Percentiles rank a stretch among this genome's conserved stretches.
phyloP scores from a whole-genome alignment of 2,113 vertebrate species.

The Mastomys coucha region DNA sequence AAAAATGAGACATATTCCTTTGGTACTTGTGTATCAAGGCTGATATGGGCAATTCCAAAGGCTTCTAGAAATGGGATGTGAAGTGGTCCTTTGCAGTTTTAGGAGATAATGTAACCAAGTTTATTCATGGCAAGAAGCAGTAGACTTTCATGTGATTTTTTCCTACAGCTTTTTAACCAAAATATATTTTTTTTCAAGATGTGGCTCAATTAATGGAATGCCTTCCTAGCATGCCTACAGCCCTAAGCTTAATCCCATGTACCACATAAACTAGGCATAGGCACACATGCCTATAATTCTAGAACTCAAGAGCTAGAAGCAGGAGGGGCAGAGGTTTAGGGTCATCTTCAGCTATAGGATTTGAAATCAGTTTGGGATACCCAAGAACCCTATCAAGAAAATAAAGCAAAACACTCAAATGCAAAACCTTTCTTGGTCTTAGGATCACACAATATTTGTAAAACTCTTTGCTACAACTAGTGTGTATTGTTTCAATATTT shows the following conservation, averaged over 20 bases:
- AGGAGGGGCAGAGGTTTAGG: neutral
- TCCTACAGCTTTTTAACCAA: neutral
- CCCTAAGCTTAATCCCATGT: neutral
- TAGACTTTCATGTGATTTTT: neutral
- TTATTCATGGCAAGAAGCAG: neutral
- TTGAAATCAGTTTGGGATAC: neutral
- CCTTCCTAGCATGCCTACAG: neutral
- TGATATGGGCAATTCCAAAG: neutral
- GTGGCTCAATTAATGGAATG: neutral
- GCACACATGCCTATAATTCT: no score
- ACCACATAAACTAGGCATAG: neutral
- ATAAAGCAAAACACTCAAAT: neutral
- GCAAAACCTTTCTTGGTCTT: slow-evolving; percentile 4
- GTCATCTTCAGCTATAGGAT: neutral
- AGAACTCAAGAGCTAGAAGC: neutral
- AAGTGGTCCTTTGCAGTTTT: neutral
- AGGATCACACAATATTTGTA: neutral
- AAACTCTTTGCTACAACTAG: neutral
- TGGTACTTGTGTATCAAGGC: neutral
- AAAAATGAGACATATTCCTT: slow-evolving; percentile 16
- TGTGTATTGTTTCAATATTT: neutral
- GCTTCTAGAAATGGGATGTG: neutral
- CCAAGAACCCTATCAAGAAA: neutral
- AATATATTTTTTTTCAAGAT: neutral
- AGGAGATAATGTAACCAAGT: neutral